These are phyloP conservation scores for Bolinopsis microptera DNA, from an alignment of 37 sponge, comb jelly and placozoan genomes.

Conservation along the genomic window DNA sequence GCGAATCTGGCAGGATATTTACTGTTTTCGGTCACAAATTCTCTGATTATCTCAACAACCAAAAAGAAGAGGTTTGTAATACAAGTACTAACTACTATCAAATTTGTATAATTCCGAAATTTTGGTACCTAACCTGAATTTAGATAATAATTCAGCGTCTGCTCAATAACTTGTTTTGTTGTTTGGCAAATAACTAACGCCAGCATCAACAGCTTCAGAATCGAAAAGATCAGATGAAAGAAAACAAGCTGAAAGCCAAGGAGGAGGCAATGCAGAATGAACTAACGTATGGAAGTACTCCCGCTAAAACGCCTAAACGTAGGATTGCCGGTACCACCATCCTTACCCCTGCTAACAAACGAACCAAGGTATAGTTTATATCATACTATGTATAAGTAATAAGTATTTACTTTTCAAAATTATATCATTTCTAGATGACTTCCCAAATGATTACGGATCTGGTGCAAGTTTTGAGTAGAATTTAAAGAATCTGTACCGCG, in stretches of 20 bases:
- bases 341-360: constrained; percentile 22
- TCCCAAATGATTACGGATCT: background rate
- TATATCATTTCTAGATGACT: too few relatives aligned
- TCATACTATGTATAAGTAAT: too few relatives aligned
- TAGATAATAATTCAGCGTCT: too few relatives aligned
- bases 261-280: constrained; percentile 57
- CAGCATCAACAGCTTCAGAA: background rate
- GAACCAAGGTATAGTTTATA: constrained; percentile 5
- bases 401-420: too few relatives aligned
- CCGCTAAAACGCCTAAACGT: constrained; percentile 37
- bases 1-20: constrained; percentile 1
- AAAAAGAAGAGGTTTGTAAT: constrained; percentile 65
- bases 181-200: background rate
- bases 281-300: constrained; percentile 5
- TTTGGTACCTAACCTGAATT: too few relatives aligned
- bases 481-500: background rate
- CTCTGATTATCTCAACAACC: constrained; percentile 28
- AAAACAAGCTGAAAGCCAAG: constrained; percentile 3
- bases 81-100: background rate
- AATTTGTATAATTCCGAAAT: background rate
- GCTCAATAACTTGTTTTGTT: too few relatives aligned
- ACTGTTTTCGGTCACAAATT: constrained; percentile 66
- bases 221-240: constrained; percentile 42
- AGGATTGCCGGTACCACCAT: constrained; percentile 40
- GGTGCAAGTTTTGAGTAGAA: background rate